Percentiles rank a stretch among this genome's conserved stretches.
Evolutionary conservation across 53 echinoderm and acorn worm species (phyloP).

Genomic region (Echinarachnius parma): DNA sequence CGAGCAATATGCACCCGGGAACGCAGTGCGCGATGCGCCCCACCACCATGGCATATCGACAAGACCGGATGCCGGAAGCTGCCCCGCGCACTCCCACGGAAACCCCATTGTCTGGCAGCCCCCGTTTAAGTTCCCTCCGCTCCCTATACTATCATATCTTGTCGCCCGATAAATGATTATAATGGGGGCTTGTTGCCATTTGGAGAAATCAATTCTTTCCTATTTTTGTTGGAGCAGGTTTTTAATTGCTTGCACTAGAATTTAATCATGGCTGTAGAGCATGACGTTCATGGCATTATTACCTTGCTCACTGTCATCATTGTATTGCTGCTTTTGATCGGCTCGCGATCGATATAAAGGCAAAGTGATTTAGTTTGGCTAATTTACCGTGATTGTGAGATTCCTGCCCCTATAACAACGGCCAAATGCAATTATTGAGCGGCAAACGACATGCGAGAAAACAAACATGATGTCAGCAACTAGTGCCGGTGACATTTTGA

Average conservation of each 20-base stretch:
- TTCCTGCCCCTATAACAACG: too few species aligned
- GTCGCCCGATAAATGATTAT: slow-evolving; percentile 20
- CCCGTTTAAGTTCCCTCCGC: slow-evolving; percentile 9
- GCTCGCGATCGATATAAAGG: slow-evolving; percentile 9
- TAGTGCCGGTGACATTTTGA: too few species aligned
- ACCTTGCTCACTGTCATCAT: too few species aligned
- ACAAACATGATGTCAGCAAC: too few species aligned
- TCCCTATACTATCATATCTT: slow-evolving; percentile 22
- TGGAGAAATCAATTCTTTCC: slow-evolving; percentile 36
- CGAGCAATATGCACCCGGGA: too few species aligned
- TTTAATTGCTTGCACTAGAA: slow-evolving; percentile 34
- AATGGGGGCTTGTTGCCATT: slow-evolving; percentile 16
- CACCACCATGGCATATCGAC: slow-evolving; percentile 20
- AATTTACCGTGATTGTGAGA: slow-evolving; percentile 37
- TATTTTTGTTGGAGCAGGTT: not conserved
- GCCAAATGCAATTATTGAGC: too few species aligned
- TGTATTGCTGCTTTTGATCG: too few species aligned
- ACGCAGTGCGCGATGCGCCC: not conserved
- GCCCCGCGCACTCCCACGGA: slow-evolving; percentile 20
- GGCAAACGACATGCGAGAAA: too few species aligned
- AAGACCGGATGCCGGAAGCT: slow-evolving; percentile 21
- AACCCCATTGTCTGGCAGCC: slow-evolving; percentile 14
- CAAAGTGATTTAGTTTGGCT: slow-evolving; percentile 41
- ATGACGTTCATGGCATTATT: too few species aligned
- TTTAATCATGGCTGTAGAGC: slow-evolving; percentile 9